Base-by-base conservation (phyloP, 2,113 vertebrate genomes). In the Cyrtonyx montezumae region DNA sequence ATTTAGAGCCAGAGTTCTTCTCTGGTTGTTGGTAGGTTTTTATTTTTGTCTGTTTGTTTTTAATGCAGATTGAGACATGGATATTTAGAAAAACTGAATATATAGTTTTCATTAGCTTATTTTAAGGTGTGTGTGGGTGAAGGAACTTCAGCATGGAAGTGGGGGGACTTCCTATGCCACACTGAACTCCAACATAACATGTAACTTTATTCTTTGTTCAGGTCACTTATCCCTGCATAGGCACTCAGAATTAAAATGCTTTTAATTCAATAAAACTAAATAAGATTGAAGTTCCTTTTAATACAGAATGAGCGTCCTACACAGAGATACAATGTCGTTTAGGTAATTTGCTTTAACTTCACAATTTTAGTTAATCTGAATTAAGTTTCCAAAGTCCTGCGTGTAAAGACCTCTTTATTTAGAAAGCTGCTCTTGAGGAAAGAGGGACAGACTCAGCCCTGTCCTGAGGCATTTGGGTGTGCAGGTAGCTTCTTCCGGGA, bases 291-390 rank as follows among this genome's bases (percentile, higher is more conserved):
- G 30, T 84, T 94, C n/a, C n/a, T 93, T 91, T 93, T 75, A 55
- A 66, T 75, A 81, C 3, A 22, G 62, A 84, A 81, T 78, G 62
- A 88, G 9, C 53, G 37, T 75, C 91, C 51, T 65, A 46, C 61
- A 84, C 18, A 61, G 40, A 93, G 80, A 71, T 80, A 58, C 37
- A 90, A 70, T 86, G 79, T 67, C 73, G 93, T 93, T 96, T 80
- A 88, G 83, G 51, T 93, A 93, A 94, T 91, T 81, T 73, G 56
- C 85, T 90, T 90, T 80, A 75, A 67, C 90, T 90, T 93, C 77
- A 81, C 90, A 84, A 56, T 74, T 91, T 94, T 1, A 88, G 79
- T 81, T 93, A 61, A 88, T 86, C 61, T 86, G 95, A 95, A 96
- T 95, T 80, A 75, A 84, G 51, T 84, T 95, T 90, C 77, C 69